Base-by-base conservation (phyloP, 2,797 vertebrate genomes). In the Podarcis siculus region DNA sequence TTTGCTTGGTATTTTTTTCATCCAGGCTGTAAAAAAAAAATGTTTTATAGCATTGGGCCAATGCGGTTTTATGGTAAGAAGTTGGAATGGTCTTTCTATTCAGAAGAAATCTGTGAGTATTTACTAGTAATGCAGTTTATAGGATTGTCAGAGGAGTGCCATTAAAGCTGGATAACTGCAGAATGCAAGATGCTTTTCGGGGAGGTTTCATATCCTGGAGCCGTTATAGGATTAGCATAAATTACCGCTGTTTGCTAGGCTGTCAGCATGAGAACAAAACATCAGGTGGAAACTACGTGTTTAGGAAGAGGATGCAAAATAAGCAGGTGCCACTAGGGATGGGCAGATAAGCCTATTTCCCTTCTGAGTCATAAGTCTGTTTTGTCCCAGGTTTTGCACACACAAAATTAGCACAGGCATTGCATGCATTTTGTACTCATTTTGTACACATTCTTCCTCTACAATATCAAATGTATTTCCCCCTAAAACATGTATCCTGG, bases 201-300 rank as follows among this genome's bases (percentile, higher is more conserved):
- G n/a, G 5, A 76, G 45, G 71, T 90, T 91, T 92, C 90, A 90
- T 55, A 89, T 37, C 69, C n/a, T 23, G 92, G 72, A 49, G 35
- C 88, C 93, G 92, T 35, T 30, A 78, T 86, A 84, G 39, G 92
- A 86, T 5, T 32, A 27, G 30, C 55, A 79, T 78, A 81, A 82
- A 92, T 87, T 10, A 88, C 64, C 86, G 75, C 32, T 30, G 55
- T 39, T 32, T 82, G 66, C 72, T 0, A 45, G 30, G 80, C 86
- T 80, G 49, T 61, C 37, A 58, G n/a, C 35, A 27, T 15, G 13
- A 58, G 32, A 84, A 35, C 69, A 32, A 7, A 9, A 21, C 17
- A 32, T 19, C 35, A 71, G 13, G 64, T 45, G 8, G 30, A 17
- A 55, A 30, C 35, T 37, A 76, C 64, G 1, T 61, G 49, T 61